These are phyloP conservation scores for Philypnodon macrostomus DNA, from an alignment of 2,797 vertebrate genomes.

Conservation along the genomic window DNA sequence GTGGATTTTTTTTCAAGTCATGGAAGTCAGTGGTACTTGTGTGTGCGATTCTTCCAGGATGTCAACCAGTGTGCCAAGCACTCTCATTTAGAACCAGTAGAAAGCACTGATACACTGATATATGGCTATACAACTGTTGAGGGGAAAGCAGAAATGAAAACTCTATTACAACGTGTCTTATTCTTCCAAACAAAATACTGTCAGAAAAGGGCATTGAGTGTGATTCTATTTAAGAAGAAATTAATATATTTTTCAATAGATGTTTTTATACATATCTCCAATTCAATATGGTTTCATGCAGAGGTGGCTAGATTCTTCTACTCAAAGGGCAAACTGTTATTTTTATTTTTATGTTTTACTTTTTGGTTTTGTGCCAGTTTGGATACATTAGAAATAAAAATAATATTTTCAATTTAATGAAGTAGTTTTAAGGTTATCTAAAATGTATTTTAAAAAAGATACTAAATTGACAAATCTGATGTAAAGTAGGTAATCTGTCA, in stretches of 20 bases:
- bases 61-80: slow-evolving; percentile 38
- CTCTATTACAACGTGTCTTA: slow-evolving; percentile 38
- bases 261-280: slow-evolving; percentile 34
- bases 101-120: slow-evolving; percentile 60
- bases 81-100: slow-evolving; percentile 61
- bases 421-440: no score
- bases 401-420: no score
- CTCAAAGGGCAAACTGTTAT: no score
- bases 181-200: slow-evolving; percentile 37
- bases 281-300: no score
- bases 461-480: no score
- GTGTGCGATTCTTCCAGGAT: slow-evolving; percentile 37
- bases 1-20: slow-evolving; percentile 9
- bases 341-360: no score
- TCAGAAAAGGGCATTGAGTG: slow-evolving; percentile 52
- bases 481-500: no score
- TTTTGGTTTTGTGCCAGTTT: no score
- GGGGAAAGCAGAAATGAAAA: slow-evolving; percentile 25
- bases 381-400: no score
- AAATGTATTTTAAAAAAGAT: no score
- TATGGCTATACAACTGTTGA: slow-evolving; percentile 29
- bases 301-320: no score
- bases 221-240: slow-evolving; percentile 73
- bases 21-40: no score
- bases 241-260: slow-evolving; percentile 77